Conservation (phyloP, 2,797 vertebrate genomes). For the Hydrolagus colliei region DNA sequence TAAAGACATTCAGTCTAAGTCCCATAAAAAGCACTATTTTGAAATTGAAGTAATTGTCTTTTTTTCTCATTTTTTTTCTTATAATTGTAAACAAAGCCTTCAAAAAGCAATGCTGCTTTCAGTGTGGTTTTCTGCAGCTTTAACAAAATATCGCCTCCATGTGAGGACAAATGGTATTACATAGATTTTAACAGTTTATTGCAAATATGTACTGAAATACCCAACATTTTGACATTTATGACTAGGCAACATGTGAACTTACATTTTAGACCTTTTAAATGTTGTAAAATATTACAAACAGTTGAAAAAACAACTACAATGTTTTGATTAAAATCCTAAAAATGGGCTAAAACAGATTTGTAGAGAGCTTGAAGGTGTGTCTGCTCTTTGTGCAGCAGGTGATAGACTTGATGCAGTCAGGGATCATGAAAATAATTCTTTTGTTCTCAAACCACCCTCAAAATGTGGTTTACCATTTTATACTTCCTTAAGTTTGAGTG, state of each 20-base stretch:
- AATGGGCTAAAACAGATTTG: constrained; percentile 3
- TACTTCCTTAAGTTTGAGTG: neutral
- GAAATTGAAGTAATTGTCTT: neutral
- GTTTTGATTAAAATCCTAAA: neutral
- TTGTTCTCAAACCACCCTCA: neutral
- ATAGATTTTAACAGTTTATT: neutral
- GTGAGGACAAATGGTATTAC: neutral
- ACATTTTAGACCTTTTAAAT: neutral
- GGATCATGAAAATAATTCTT: neutral
- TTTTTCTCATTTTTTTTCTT: neutral
- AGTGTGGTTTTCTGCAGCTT: neutral
- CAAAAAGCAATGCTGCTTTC: neutral
- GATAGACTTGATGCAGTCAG: neutral
- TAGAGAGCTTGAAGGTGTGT: neutral
- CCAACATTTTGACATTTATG: neutral
- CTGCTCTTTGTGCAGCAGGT: neutral
- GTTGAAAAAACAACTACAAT: neutral
- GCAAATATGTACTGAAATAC: neutral
- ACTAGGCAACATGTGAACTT: neutral
- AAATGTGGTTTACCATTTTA: constrained; percentile 10
- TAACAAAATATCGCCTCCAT: constrained; percentile 21
- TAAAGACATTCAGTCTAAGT: too few species aligned
- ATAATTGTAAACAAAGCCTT: neutral
- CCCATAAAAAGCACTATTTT: neutral
- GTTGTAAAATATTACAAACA: neutral